Base-by-base conservation (phyloP, 2,113 vertebrate genomes). In the Camelus bactrianus region DNA sequence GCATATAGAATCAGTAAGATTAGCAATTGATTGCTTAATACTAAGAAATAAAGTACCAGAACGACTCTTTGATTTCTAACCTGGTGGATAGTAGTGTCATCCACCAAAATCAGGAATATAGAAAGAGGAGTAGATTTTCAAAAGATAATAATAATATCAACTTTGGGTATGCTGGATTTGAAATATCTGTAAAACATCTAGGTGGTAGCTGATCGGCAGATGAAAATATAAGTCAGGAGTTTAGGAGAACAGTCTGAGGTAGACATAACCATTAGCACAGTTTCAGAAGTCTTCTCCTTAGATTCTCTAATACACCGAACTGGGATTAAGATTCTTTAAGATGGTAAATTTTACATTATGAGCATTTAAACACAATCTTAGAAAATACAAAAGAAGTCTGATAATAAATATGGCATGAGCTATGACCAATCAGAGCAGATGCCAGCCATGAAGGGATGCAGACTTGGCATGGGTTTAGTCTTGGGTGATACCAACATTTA, bases 321-420 rank as follows among this genome's bases (percentile, higher is more conserved):
- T 76, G 32, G 13, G 67, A 84, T 50, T 89, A 54, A 94, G 93
- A 86, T 92, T n/a, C 65, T 73, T 64, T 87, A 60, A 80, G 24
- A 73, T 11, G 4, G 11, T 67, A 69, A 48, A 54, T 93, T 67
- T 93, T 86, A 19, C 50, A 6, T 76, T 91, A 30, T 67, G 4
- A 58, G 4, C n/a, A 54, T 79, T 88, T 69, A 79, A 38, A 24
- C 35, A 56, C 28, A 70, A 79, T 38, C 5, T 85, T 58, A 42
- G 54, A 93, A 92, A 93, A 54, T 32, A 20, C 6, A 11, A 81
- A 84, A 89, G 60, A 73, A 75, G 80, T 58, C 8, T 89, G n/a
- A 72, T 13, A 52, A 7, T 46, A 65, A 89, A 6, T 54, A 87
- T 2, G 73, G n/a, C 20, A 30, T 26, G 15, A 32, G 42, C 32